Evolutionary conservation across 2,888 invertebrate genomes (phyloP).

Genomic region (Cephus pygmeus): DNA sequence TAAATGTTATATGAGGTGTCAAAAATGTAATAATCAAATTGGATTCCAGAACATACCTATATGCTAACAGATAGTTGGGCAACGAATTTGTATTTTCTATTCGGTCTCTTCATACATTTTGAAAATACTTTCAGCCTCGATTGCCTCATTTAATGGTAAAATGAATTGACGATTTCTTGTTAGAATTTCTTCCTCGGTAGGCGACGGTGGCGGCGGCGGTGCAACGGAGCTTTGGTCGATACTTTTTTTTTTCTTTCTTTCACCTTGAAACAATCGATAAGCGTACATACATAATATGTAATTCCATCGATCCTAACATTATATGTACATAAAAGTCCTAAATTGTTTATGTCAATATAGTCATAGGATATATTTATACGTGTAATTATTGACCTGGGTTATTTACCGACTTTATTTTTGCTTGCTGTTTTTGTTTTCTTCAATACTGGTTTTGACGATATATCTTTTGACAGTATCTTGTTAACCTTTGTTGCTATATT

Average conservation of each 20-base stretch:
- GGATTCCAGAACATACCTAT: background rate
- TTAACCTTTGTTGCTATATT: background rate
- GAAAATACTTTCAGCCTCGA: constrained; percentile 24
- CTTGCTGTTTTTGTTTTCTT: background rate
- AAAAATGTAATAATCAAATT: background rate
- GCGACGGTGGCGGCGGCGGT: constrained; percentile 17
- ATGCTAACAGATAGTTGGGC: background rate
- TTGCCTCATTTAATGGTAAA: constrained; percentile 42
- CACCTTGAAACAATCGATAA: background rate
- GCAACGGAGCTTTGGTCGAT: background rate
- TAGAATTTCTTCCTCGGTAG: constrained; percentile 34
- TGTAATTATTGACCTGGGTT: background rate
- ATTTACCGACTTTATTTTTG: background rate
- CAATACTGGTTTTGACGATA: background rate
- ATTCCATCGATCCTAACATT: background rate
- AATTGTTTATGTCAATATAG: background rate
- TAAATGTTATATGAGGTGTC: constrained; percentile 18
- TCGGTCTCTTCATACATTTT: background rate
- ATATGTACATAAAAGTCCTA: background rate
- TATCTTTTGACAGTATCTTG: background rate
- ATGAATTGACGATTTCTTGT: constrained; percentile 32
- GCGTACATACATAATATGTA: background rate
- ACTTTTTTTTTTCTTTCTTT: background rate
- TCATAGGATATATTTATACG: background rate
- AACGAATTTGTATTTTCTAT: background rate